These are phyloP conservation scores for Macrotis lagotis DNA, from an alignment of 2,113 vertebrate species.

Conservation along the genomic window DNA sequence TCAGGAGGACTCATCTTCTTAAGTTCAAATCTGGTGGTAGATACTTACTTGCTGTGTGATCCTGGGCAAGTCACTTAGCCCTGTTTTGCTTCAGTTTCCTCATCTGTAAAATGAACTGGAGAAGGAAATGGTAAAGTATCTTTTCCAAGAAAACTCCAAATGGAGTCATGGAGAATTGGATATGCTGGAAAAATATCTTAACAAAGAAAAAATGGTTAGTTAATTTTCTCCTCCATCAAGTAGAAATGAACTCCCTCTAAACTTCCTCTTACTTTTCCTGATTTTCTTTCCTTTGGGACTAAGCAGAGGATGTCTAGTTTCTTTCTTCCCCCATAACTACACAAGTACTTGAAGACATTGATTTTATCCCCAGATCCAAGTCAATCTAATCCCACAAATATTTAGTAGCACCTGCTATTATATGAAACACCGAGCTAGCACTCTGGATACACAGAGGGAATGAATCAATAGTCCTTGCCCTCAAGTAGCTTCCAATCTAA, in stretches of 20 bases:
- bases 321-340: background rate
- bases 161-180: no score
- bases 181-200: background rate
- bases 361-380: background rate
- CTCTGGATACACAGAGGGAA: no score
- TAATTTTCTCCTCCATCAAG: background rate
- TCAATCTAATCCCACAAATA: constrained; percentile 1
- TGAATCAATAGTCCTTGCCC: background rate
- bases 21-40: background rate
- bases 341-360: background rate
- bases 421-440: background rate
- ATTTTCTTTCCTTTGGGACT: background rate
- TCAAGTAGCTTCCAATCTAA: background rate
- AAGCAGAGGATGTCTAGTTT: background rate
- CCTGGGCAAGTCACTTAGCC: background rate
- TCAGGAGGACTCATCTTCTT: background rate
- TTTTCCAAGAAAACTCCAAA: background rate
- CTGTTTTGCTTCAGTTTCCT: background rate
- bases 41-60: background rate
- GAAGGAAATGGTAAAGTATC: background rate
- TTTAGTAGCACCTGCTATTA: constrained; percentile 65
- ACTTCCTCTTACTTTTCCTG: background rate
- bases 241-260: background rate
- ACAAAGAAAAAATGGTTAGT: background rate
- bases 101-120: background rate